A percentile compares a stretch with the other conserved stretches of the same genome.
These are phyloP conservation scores for Trichonephila clavipes DNA, from an alignment of 1,140 invertebrate species.

Conservation along the genomic window DNA sequence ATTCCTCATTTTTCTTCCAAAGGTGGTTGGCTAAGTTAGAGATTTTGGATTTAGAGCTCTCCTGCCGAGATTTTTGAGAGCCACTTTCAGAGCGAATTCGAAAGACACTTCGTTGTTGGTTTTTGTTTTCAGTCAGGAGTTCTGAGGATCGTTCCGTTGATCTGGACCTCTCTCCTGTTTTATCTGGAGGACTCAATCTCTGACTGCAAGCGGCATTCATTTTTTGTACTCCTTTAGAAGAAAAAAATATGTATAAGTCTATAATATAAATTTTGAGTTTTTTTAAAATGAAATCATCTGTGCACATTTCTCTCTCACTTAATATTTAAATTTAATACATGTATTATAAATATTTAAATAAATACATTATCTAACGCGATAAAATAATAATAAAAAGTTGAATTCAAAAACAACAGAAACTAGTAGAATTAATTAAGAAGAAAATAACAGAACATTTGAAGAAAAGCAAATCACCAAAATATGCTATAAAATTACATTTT, in stretches of 20 bases:
- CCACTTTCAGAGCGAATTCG: slow-evolving; percentile 33
- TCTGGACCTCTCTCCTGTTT: background rate
- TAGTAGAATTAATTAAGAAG: too few relatives aligned
- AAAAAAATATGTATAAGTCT: background rate
- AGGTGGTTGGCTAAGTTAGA: slow-evolving; percentile 48
- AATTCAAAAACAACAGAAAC: too few relatives aligned
- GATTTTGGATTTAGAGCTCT: background rate
- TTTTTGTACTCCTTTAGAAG: slow-evolving; percentile 20
- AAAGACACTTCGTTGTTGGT: background rate
- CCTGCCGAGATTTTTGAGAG: background rate
- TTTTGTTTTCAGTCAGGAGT: background rate
- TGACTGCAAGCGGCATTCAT: slow-evolving; percentile 9
- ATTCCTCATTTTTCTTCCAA: background rate
- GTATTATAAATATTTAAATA: background rate
- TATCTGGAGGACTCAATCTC: slow-evolving; percentile 1
- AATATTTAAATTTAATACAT: background rate
- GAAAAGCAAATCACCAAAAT: too few relatives aligned
- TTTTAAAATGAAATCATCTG: too few relatives aligned
- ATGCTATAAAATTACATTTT: too few relatives aligned
- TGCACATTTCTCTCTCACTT: background rate
- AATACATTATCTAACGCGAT: too few relatives aligned
- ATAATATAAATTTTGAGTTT: too few relatives aligned
- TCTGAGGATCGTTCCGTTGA: slow-evolving; percentile 7
- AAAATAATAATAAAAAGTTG: too few relatives aligned
- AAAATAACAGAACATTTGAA: too few relatives aligned